Evolutionary conservation across 2,113 vertebrate species (phyloP).

Genomic region (Todiramphus saurophagus): DNA sequence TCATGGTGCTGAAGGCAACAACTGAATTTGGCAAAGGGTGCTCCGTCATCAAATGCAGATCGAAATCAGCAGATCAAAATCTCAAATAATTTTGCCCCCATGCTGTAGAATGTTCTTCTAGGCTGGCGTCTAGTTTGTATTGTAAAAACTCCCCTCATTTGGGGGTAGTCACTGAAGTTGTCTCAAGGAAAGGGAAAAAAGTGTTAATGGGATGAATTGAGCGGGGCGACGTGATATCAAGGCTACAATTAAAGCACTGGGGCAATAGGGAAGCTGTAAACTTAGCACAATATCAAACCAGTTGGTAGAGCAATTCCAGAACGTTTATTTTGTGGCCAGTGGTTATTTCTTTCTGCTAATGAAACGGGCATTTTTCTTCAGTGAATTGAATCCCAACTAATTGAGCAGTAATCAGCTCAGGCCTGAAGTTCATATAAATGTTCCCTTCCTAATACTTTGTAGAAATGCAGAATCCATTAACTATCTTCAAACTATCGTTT

Average conservation of each 20-base stretch:
- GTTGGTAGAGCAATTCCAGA: conserved; percentile 56
- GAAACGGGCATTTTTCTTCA: conserved; percentile 73
- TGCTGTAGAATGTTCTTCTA: background rate
- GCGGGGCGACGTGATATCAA: background rate
- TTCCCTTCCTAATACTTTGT: conserved; percentile 67
- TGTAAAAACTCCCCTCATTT: background rate
- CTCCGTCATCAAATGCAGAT: background rate
- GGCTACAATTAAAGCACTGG: background rate
- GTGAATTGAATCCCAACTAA: conserved; percentile 76
- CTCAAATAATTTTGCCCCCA: fast-evolving
- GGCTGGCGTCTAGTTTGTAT: background rate
- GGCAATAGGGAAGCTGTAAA: conserved; percentile 25
- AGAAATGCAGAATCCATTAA: conserved; percentile 72
- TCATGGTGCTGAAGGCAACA: background rate
- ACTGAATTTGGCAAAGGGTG: background rate
- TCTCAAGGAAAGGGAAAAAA: background rate
- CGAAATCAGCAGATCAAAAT: background rate
- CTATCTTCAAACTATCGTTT: conserved; percentile 70
- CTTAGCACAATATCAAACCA: conserved; percentile 24
- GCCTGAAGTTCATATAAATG: conserved; percentile 68
- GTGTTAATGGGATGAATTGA: background rate
- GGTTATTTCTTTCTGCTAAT: conserved; percentile 67
- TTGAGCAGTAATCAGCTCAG: conserved; percentile 73
- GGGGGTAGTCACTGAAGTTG: background rate
- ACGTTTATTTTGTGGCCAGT: conserved; percentile 57